Conservation (phyloP, 2,888 invertebrate genomes). For the Yponomeuta sedellus region DNA sequence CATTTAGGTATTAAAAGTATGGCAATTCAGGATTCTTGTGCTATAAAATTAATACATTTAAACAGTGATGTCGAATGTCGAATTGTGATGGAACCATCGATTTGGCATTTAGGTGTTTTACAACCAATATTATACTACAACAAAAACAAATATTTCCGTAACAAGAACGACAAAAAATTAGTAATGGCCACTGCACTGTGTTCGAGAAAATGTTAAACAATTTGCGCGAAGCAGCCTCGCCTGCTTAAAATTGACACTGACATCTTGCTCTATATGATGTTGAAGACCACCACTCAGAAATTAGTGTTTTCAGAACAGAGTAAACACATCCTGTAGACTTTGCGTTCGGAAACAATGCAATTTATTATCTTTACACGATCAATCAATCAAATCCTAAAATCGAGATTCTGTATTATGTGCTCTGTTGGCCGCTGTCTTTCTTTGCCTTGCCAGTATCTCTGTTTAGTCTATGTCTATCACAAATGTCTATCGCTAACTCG, state of each 20-base stretch:
- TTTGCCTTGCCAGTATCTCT: no score
- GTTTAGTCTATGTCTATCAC: no score
- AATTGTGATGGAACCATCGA: background rate
- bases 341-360: conserved; percentile 15
- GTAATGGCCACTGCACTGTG: background rate
- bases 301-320: background rate
- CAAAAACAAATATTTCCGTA: background rate
- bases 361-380: background rate
- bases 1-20: conserved; percentile 22
- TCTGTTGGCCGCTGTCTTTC: background rate
- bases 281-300: background rate
- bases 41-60: background rate
- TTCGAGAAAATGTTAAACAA: conserved; percentile 5
- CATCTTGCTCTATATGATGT: conserved; percentile 24
- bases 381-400: background rate
- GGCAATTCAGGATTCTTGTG: background rate
- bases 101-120: background rate
- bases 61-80: no score
- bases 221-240: conserved; percentile 17
- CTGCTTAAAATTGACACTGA: conserved; percentile 22
- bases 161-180: background rate
- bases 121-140: background rate
- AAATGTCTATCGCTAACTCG: no score
- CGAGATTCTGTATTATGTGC: background rate
- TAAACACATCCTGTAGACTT: background rate